Base-by-base conservation (phyloP, 2,113 vertebrate species). In the Anthoscopus minutus region DNA sequence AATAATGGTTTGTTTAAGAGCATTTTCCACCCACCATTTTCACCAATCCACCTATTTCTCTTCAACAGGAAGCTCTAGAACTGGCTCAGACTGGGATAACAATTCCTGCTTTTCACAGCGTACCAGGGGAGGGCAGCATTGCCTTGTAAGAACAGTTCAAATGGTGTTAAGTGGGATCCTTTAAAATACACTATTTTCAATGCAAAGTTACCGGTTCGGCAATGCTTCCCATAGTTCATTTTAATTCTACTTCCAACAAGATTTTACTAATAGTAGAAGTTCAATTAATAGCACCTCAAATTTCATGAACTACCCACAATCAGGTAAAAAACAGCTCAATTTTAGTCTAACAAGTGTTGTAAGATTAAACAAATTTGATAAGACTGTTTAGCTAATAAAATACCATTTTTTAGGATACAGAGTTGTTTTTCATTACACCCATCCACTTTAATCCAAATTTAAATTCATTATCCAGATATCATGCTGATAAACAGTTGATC, bases 61-160 rank as follows among this genome's bases (percentile, higher is more conserved):
- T 81, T 70, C 62, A 42, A 66, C 2, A 42, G 23, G 35, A 83
- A 86, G 20, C n/a, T 64, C 60, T 31, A 11, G 44, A 69, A 71
- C 35, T 30, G 37, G 18, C 33, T 42, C 11, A 0, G 79, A 45
- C 8, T 8, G 56, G 11, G 60, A 50, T 31, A 64, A 42, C 54
- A 77, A 74, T 37, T 53, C 42, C 47, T 53, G 3, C 27, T 65
- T 82, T 53, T 35, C 3, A 0, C 58, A 35, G 37, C 62, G 8
- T 7, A 47, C 95, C 97, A 97, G 86, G 50, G 37, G 97, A 96
- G 96, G 96, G 95, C 97, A 96, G 91, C 69, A 91, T 91, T 91
- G 93, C 77, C 65, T 73, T 40, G 50, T 25, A 73, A 45, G 77
- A 94, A 21, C 50, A 21, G 23, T 6, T 89, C 51, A 16, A n/a